Conservation (phyloP, 2,797 vertebrate species). For the Galagoides demidoff region DNA sequence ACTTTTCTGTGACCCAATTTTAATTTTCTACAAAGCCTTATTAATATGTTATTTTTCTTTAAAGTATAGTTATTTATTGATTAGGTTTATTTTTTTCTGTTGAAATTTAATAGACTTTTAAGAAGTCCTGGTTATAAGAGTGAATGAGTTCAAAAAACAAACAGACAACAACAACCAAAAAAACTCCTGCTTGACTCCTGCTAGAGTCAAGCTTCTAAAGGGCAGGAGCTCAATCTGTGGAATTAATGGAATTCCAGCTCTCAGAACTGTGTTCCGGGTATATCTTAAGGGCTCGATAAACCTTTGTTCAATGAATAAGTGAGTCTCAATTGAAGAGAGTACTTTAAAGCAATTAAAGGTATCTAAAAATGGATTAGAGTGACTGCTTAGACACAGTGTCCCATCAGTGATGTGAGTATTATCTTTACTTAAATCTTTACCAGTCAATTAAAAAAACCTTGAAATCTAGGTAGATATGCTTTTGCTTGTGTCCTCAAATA, state of each 20-base stretch:
- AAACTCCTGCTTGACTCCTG: neutral
- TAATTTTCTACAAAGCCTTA: neutral
- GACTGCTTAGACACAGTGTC: neutral
- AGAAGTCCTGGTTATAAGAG: neutral
- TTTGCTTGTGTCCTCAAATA: neutral
- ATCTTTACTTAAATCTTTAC: neutral
- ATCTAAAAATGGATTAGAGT: neutral
- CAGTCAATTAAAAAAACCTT: neutral
- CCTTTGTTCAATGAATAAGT: neutral
- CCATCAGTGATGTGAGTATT: neutral
- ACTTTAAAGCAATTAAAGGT: constrained; percentile 27
- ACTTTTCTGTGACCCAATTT: neutral
- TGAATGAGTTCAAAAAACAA: neutral
- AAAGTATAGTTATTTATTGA: neutral
- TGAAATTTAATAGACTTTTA: neutral
- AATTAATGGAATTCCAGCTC: neutral
- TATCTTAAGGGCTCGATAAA: neutral
- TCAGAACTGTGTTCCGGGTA: neutral
- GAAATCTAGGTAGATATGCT: neutral
- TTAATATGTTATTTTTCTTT: neutral
- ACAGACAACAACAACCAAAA: no score
- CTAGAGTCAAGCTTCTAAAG: neutral
- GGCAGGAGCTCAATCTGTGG: neutral
- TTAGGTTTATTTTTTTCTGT: neutral
- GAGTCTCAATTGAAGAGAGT: neutral